phyloP scores from a whole-genome alignment of 2,888 invertebrate species.

The Anthrax anthrax region DNA sequence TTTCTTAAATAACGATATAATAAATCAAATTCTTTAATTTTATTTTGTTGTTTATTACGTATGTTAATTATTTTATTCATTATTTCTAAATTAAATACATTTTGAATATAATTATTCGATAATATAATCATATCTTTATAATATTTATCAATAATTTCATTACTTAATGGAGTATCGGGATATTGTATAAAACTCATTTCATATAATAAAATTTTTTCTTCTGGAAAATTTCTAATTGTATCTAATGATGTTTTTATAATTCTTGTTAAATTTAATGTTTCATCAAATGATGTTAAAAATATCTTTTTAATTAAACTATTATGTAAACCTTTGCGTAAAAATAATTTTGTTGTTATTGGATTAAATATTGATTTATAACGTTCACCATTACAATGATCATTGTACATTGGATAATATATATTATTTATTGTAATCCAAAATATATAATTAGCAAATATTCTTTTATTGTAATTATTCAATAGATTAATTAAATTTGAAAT shows the following conservation, averaged over 20 bases:
- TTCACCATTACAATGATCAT: not conserved
- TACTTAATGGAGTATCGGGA: not conserved
- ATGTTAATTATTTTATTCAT: no score
- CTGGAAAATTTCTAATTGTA: no score
- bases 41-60: no score
- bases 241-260: not conserved
- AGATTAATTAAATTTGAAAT: not conserved
- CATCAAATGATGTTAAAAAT: not conserved
- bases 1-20: no score
- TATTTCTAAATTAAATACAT: not conserved
- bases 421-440: not conserved
- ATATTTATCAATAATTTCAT: not conserved
- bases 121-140: not conserved
- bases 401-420: no score
- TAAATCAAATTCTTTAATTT: no score
- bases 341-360: not conserved
- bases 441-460: not conserved
- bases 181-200: not conserved
- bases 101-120: not conserved
- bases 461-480: not conserved
- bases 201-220: no score
- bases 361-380: not conserved
- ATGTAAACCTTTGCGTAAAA: not conserved
- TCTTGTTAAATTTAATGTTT: no score
- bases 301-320: not conserved